phyloP scores from a whole-genome alignment of 2,113 vertebrate genomes.

The Microcebus murinus region DNA sequence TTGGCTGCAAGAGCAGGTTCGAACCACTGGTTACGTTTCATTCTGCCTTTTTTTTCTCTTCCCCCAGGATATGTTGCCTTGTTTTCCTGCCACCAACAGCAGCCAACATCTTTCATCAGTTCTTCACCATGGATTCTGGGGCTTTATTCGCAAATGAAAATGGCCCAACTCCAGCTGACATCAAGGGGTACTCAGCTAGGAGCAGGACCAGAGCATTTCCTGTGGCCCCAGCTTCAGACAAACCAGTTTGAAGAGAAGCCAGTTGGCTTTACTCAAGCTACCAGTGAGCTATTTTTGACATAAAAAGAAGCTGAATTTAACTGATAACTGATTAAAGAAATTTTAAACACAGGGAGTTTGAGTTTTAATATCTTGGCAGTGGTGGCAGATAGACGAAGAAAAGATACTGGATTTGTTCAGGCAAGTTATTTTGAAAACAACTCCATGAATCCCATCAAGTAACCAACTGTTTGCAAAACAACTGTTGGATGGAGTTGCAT shows the following conservation, averaged over 20 bases:
- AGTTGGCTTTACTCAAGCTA: constrained; percentile 62
- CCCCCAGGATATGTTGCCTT: neutral
- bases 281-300: constrained; percentile 77
- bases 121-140: constrained; percentile 60
- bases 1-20: neutral
- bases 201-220: constrained; percentile 32
- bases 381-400: neutral
- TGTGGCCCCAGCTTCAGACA: constrained; percentile 62
- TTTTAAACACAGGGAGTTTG: constrained; percentile 44
- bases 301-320: constrained; percentile 74
- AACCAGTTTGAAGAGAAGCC: constrained; percentile 73
- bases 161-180: constrained; percentile 70
- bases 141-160: constrained; percentile 72
- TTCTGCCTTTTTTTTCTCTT: neutral
- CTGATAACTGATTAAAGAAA: constrained; percentile 76
- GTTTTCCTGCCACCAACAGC: constrained; percentile 1
- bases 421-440: constrained; percentile 40
- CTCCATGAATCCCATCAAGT: neutral
- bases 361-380: constrained; percentile 32
- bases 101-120: constrained; percentile 71
- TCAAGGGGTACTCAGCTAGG: constrained; percentile 54
- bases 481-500: neutral
- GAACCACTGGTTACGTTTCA: neutral
- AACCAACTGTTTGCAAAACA: neutral
- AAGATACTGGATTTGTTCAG: neutral